Base-by-base conservation (phyloP, 1,140 invertebrate species). In the Drosophila tropicalis region DNA sequence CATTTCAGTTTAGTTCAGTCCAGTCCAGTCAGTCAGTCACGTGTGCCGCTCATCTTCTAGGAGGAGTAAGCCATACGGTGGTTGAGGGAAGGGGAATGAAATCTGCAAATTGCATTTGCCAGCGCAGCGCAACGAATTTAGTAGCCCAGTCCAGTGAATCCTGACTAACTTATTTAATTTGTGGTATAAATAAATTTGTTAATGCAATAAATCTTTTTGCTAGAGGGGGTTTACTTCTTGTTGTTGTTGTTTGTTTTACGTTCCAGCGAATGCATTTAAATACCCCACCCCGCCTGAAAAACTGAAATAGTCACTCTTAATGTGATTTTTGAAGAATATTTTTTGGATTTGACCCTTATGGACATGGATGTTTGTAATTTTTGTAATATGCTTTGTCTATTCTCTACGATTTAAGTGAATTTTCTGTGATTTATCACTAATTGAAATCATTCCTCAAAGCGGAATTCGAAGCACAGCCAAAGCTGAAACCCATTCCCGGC, bases 171-270 rank as follows among this genome's bases (percentile, higher is more conserved):
- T 87, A 87, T 87, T 87, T 87, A 87, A 87, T 87, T 87, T 87
- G 72, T 76, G 83, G 82, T 89, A 83, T 89, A 89, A 84, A 89
- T 89, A 89, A 89, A 89, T 89, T 90, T 89, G 81, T 90, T 89
- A 81, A 81, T 72, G 77, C 80, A 70, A 87, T 83, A 89, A 89
- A 83, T 85, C 40, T 58, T 63, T 39, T 12, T 3, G 25, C 17
- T 17, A 5, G 29, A 29, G 29, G 15, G 44, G 15, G 44, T 17
- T 47, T 29, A 29, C 29, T 7, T 44, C 36, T 39, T 39, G 3
- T 47, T 19, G 9, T 10, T 19, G 1, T 15, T 17, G 15, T 47
- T 17, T 22, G 44, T 12, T 51, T 9, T 51, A 7, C 19, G 44
- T 51, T 51, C 9, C 4, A 22, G 44, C 5, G 10, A 51, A 51